These are phyloP conservation scores for Tinea pellionella DNA, from an alignment of 2,888 invertebrate genomes.

Conservation along the genomic window DNA sequence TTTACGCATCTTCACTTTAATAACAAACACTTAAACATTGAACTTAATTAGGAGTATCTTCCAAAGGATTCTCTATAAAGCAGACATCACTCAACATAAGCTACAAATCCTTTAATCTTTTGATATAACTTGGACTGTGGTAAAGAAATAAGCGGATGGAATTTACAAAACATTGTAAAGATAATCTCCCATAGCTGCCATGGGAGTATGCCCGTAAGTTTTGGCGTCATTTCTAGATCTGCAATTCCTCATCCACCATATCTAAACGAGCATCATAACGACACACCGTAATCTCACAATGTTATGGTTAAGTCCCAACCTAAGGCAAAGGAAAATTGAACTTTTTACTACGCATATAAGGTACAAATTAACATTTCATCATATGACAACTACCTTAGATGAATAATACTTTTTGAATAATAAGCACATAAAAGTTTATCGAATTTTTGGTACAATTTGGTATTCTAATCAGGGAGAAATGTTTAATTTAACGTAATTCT, in stretches of 20 bases:
- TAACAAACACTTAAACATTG: neutral
- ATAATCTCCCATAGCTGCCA: too few species aligned
- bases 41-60: neutral
- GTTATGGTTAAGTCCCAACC: slow-evolving; percentile 29
- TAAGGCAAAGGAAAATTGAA: slow-evolving; percentile 15
- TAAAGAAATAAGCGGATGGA: neutral
- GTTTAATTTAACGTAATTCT: slow-evolving; percentile 1
- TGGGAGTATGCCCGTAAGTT: too few species aligned
- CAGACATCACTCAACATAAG: neutral
- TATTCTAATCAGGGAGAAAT: slow-evolving; percentile 11
- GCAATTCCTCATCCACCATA: slow-evolving; percentile 60
- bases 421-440: slow-evolving; percentile 24
- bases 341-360: slow-evolving; percentile 11
- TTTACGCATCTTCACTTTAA: neutral
- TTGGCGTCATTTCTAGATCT: slow-evolving; percentile 45
- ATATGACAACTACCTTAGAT: slow-evolving; percentile 17
- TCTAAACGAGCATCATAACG: slow-evolving; percentile 67
- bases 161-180: neutral
- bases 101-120: neutral
- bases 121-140: neutral
- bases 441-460: slow-evolving; percentile 18
- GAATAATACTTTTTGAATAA: slow-evolving; percentile 24
- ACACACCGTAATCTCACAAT: slow-evolving; percentile 59
- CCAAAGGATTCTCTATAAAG: neutral
- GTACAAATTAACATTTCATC: slow-evolving; percentile 10